Evolutionary conservation across 53 echinoderm and acorn worm genomes (phyloP).

Genomic region (Mesocentrotus franciscanus): DNA sequence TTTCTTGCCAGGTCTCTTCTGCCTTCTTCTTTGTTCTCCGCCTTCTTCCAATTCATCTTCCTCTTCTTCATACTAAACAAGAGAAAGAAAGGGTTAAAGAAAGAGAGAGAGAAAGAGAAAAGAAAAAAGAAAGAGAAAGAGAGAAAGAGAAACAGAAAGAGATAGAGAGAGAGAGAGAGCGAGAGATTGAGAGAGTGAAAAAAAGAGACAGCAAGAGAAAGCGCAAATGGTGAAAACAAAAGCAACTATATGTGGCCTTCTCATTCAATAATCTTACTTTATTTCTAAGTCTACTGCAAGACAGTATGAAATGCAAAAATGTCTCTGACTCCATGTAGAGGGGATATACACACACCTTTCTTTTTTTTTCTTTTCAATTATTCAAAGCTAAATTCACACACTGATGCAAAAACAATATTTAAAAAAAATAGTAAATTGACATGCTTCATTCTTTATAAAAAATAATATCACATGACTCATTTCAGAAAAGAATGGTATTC

Average conservation of each 20-base stretch:
- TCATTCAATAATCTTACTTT: too few species aligned
- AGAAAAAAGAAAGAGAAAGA: not conserved
- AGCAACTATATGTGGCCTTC: not conserved
- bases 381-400: too few species aligned
- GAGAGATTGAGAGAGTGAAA: not conserved
- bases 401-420: too few species aligned
- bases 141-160: not conserved
- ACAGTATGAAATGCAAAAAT: not conserved
- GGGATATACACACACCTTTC: too few species aligned
- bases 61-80: constrained; percentile 72
- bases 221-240: not conserved
- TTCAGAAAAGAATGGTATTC: too few species aligned
- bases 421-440: too few species aligned
- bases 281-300: not conserved
- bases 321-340: too few species aligned
- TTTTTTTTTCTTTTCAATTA: too few species aligned
- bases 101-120: not conserved
- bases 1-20: constrained; percentile 65
- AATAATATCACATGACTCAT: too few species aligned
- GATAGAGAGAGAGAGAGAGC: not conserved
- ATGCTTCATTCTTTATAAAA: too few species aligned
- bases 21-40: constrained; percentile 60
- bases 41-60: constrained; percentile 79
- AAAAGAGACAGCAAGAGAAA: not conserved
- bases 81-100: not conserved